A percentile compares a stretch with the other conserved stretches of the same genome.
Evolutionary conservation across 1,140 invertebrate genomes (phyloP).

Genomic region (Drosophila mojavensis): DNA sequence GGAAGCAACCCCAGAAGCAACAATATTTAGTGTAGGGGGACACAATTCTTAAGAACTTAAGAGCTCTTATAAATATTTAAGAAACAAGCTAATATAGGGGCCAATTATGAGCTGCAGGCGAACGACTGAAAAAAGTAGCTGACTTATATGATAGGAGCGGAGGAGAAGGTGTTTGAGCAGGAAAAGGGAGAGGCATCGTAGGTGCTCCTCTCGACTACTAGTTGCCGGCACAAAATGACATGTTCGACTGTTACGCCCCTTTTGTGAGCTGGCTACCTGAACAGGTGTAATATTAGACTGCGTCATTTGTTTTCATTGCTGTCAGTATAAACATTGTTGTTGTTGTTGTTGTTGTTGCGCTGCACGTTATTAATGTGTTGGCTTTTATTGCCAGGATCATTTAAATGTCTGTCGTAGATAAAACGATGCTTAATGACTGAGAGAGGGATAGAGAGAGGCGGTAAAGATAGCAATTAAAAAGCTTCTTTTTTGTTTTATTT

Average conservation of each 20-base stretch:
- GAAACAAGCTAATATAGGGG: conserved; percentile 32
- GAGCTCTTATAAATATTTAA: conserved; percentile 65
- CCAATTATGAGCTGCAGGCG: conserved; percentile 51
- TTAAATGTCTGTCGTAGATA: conserved; percentile 59
- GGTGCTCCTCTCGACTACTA: neutral
- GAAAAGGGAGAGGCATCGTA: too few relatives aligned
- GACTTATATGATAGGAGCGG: neutral
- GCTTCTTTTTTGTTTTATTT: conserved; percentile 31
- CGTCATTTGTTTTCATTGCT: conserved; percentile 65
- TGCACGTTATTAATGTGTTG: conserved; percentile 35
- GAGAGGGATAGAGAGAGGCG: neutral
- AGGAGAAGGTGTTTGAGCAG: neutral
- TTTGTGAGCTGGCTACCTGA: conserved; percentile 11
- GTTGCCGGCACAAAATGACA: conserved; percentile 4
- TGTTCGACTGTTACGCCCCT: conserved; percentile 4
- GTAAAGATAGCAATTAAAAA: conserved; percentile 45
- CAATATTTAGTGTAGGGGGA: conserved; percentile 10
- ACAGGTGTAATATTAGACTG: conserved; percentile 75
- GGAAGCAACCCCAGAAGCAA: neutral
- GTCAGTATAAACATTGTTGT: conserved; percentile 13
- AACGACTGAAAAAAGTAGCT: conserved; percentile 3
- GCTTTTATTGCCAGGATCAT: conserved; percentile 64
- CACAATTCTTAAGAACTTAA: conserved; percentile 31
- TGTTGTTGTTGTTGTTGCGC: conserved; percentile 22
- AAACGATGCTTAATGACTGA: conserved; percentile 66